Evolutionary conservation across 92 coral and sea anemone species (phyloP).

Genomic region (Porites divaricata): DNA sequence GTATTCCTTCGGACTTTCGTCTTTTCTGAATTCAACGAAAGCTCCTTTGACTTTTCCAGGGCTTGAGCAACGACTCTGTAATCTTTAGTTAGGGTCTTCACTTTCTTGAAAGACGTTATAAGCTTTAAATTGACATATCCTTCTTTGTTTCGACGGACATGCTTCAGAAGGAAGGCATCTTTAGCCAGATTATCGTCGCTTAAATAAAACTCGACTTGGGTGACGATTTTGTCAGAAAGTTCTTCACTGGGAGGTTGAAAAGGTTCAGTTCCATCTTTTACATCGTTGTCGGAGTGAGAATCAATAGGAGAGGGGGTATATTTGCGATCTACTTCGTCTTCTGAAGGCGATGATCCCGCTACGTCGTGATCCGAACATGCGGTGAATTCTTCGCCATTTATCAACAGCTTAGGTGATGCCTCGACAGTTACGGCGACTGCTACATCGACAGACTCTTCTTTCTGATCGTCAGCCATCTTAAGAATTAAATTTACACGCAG

Average conservation of each 20-base stretch:
- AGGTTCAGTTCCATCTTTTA: conserved; percentile 70
- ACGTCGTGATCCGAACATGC: conserved; percentile 88
- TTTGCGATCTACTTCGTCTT: conserved; percentile 77
- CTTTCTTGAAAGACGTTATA: conserved; percentile 97
- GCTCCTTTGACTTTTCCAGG: conserved; percentile 71
- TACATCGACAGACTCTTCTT: conserved; percentile 45
- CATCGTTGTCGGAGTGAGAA: conserved; percentile 95
- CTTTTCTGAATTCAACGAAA: conserved; percentile 82
- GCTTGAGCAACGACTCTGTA: conserved; percentile 94
- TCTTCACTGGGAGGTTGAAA: conserved; percentile 95
- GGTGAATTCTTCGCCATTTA: conserved; percentile 82
- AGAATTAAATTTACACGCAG: conserved; percentile 2
- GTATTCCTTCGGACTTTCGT: conserved; percentile 88
- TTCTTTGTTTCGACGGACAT: conserved; percentile 98
- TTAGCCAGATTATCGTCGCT: conserved; percentile 91
- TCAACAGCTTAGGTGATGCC: conserved; percentile 83
- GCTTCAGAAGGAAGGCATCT: conserved; percentile 96
- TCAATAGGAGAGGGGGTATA: conserved; percentile 71
- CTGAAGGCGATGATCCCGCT: conserved; percentile 88
- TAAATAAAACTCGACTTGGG: conserved; percentile 96
- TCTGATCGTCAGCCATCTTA: conserved; percentile 90
- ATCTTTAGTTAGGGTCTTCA: conserved; percentile 94
- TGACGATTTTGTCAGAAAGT: conserved; percentile 73
- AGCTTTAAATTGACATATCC: conserved; percentile 96
- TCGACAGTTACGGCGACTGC: conserved; percentile 51